phyloP scores from a whole-genome alignment of 2,113 vertebrate genomes.

The Neotragus moschatus region DNA sequence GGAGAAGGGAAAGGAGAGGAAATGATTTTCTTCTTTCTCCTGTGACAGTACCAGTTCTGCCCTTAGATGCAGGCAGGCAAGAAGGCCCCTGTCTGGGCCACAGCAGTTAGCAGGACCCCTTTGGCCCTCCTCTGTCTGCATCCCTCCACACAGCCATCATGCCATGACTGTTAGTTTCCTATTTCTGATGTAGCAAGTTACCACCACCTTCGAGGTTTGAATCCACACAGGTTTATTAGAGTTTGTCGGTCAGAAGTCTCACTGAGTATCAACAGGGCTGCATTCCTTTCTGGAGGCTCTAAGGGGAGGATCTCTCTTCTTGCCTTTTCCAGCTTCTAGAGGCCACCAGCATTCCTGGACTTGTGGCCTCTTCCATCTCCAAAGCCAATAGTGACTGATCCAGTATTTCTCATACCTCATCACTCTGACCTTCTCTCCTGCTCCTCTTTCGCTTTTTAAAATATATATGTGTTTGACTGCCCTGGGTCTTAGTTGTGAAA shows the following conservation, averaged over 20 bases:
- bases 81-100: not conserved
- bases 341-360: not conserved
- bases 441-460: not conserved
- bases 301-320: not conserved
- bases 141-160: not conserved
- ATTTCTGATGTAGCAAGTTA: not conserved
- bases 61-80: not conserved
- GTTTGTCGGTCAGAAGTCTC: not conserved
- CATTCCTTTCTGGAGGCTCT: too few species aligned
- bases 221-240: not conserved
- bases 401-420: not conserved
- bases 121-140: not conserved
- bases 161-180: not conserved
- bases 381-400: not conserved
- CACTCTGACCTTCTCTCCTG: not conserved
- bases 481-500: not conserved
- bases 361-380: not conserved
- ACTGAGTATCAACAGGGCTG: too few species aligned
- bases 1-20: not conserved
- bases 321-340: not conserved
- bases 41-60: not conserved
- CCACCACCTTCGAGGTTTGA: not conserved
- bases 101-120: fast-evolving
- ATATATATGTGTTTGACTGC: not conserved
- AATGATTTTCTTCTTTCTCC: not conserved